phyloP scores from a whole-genome alignment of 2,113 vertebrate genomes.

The Varanus komodoensis region DNA sequence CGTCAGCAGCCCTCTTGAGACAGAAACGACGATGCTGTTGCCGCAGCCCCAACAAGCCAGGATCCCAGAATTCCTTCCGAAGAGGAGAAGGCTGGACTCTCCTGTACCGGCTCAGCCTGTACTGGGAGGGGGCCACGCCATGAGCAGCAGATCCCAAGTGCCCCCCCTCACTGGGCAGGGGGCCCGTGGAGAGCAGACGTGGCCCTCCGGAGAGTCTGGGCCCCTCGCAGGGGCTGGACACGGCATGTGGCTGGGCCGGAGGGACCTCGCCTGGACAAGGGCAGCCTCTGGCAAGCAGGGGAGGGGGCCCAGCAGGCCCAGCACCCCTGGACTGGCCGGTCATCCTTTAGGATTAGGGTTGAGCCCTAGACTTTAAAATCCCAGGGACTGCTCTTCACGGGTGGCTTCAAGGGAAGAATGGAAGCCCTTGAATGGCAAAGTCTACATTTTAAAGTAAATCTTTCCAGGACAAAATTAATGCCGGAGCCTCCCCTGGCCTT shows the following conservation, averaged over 20 bases:
- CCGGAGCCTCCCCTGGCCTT: conserved; percentile 77
- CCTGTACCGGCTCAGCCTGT: too few relatives aligned
- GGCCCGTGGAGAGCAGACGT: too few relatives aligned
- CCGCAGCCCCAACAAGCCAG: not conserved
- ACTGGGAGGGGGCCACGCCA: too few relatives aligned
- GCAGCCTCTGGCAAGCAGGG: too few relatives aligned
- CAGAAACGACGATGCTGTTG: not conserved
- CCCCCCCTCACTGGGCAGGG: too few relatives aligned
- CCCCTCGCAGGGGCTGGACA: too few relatives aligned
- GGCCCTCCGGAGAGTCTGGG: too few relatives aligned
- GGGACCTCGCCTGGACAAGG: too few relatives aligned
- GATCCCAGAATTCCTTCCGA: not conserved
- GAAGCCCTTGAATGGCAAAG: conserved; percentile 86
- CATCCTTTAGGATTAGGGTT: conserved; percentile 58
- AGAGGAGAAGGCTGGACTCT: too few relatives aligned
- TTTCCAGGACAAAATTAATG: conserved; percentile 84
- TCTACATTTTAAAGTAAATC: conserved; percentile 86
- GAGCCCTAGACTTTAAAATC: conserved; percentile 71
- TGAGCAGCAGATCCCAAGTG: too few relatives aligned
- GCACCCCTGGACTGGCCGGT: not conserved
- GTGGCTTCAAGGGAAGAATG: conserved; percentile 87
- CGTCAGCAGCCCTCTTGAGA: not conserved
- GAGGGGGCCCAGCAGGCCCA: too few relatives aligned
- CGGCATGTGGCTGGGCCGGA: too few relatives aligned
- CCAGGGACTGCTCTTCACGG: conserved; percentile 86